A percentile compares a stretch with the other conserved stretches of the same genome.
phyloP scores from a whole-genome alignment of 1,140 invertebrate genomes.

The Drosophila baimaii region DNA sequence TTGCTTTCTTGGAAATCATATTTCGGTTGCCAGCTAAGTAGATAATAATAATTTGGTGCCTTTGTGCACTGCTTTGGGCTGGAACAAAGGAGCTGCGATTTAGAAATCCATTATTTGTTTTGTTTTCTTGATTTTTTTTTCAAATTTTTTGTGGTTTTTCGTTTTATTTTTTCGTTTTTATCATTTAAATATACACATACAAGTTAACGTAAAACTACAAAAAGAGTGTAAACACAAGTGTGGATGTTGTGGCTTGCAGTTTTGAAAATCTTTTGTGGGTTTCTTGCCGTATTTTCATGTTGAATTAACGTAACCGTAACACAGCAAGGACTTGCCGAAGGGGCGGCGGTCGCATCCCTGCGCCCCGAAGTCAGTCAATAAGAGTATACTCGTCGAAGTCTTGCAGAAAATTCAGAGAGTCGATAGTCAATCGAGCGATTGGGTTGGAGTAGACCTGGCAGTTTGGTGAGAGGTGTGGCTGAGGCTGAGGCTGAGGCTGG shows the following conservation, averaged over 20 bases:
- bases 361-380: constrained; percentile 71
- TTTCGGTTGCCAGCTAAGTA: constrained; percentile 51
- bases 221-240: constrained; percentile 70
- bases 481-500: not conserved
- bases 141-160: constrained; percentile 59
- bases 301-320: constrained; percentile 69
- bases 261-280: constrained; percentile 53
- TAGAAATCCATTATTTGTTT: constrained; percentile 31
- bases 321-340: constrained; percentile 75
- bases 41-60: constrained; percentile 15
- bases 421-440: constrained; percentile 51
- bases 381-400: constrained; percentile 65
- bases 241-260: constrained; percentile 51
- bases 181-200: constrained; percentile 82
- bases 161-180: constrained; percentile 51
- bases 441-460: constrained; percentile 44
- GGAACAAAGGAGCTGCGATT: constrained; percentile 17
- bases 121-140: constrained; percentile 44
- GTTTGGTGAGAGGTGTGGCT: constrained; percentile 29
- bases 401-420: constrained; percentile 66
- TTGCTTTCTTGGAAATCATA: constrained; percentile 30
- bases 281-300: constrained; percentile 46
- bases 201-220: constrained; percentile 83
- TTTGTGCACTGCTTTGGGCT: constrained; percentile 12
- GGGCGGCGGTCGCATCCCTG: constrained; percentile 21